These are phyloP conservation scores for Rhorus exstirpatorius DNA, from an alignment of 2,888 invertebrate genomes.

Conservation along the genomic window DNA sequence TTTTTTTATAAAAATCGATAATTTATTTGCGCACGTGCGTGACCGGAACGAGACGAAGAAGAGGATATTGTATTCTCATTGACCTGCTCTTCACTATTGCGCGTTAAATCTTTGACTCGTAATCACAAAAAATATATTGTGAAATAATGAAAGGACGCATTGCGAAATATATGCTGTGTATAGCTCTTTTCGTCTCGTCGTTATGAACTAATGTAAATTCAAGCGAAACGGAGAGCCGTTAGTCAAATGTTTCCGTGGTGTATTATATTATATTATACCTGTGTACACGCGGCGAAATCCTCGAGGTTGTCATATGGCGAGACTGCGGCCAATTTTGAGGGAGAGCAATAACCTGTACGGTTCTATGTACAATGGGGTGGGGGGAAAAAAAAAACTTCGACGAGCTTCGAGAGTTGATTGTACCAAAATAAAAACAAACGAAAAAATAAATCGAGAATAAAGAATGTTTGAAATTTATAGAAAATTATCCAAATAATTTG, in stretches of 20 bases:
- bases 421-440: slow-evolving; percentile 21
- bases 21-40: slow-evolving; percentile 33
- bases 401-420: slow-evolving; percentile 22
- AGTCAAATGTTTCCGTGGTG: slow-evolving; percentile 37
- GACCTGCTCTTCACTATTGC: slow-evolving; percentile 12
- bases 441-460: not conserved
- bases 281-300: slow-evolving; percentile 33
- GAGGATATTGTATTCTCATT: slow-evolving; percentile 2
- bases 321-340: slow-evolving; percentile 5
- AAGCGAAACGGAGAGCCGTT: slow-evolving; percentile 27
- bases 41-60: not conserved
- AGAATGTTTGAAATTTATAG: not conserved
- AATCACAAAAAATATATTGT: slow-evolving; percentile 43
- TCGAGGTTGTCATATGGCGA: slow-evolving; percentile 26
- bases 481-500: not conserved
- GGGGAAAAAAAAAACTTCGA: not conserved
- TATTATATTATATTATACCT: too few species aligned
- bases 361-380: not conserved
- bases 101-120: slow-evolving; percentile 5
- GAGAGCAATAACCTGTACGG: slow-evolving; percentile 17
- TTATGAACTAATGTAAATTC: slow-evolving; percentile 17
- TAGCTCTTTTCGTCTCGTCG: not conserved
- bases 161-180: slow-evolving; percentile 25
- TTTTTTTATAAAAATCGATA: not conserved
- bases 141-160: slow-evolving; percentile 32